phyloP scores from a whole-genome alignment of 1,140 invertebrate genomes.

The Asbolus verrucosus region DNA sequence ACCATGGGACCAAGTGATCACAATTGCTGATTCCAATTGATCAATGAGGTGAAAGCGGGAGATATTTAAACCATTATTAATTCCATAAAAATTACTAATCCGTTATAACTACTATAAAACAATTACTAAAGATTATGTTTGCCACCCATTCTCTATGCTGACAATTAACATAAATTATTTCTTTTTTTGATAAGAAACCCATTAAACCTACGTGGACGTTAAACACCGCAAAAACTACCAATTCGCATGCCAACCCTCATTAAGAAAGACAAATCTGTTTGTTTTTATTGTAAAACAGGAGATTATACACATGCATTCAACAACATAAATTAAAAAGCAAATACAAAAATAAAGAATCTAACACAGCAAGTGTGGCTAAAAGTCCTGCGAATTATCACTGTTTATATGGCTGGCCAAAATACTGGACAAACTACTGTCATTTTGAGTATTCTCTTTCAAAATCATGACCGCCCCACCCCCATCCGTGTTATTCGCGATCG shows the following conservation, averaged over 20 bases:
- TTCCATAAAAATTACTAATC: too few relatives aligned
- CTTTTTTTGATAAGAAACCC: too few relatives aligned
- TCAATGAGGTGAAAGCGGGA: too few relatives aligned
- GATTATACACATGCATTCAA: slow-evolving; percentile 32
- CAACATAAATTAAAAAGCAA: slow-evolving; percentile 41
- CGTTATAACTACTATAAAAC: too few relatives aligned
- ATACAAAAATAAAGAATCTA: slow-evolving; percentile 42
- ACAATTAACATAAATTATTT: too few relatives aligned
- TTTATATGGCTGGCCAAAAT: slow-evolving; percentile 56
- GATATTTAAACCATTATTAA: too few relatives aligned
- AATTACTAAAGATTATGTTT: too few relatives aligned
- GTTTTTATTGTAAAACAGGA: slow-evolving; percentile 27
- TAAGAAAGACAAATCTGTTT: slow-evolving; percentile 12
- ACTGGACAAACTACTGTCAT: slow-evolving; percentile 56
- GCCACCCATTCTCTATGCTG: too few relatives aligned
- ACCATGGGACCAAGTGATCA: too few relatives aligned
- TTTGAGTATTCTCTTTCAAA: slow-evolving; percentile 53
- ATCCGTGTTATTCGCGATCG: slow-evolving; percentile 50
- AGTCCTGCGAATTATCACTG: slow-evolving; percentile 61
- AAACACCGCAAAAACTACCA: neutral
- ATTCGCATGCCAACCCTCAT: neutral
- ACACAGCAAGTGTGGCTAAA: slow-evolving; percentile 47
- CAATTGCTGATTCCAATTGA: too few relatives aligned
- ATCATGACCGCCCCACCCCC: slow-evolving; percentile 49
- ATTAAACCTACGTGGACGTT: too few relatives aligned